These are phyloP conservation scores for Drosophila lowei DNA, from an alignment of 1,140 invertebrate genomes.

Conservation along the genomic window DNA sequence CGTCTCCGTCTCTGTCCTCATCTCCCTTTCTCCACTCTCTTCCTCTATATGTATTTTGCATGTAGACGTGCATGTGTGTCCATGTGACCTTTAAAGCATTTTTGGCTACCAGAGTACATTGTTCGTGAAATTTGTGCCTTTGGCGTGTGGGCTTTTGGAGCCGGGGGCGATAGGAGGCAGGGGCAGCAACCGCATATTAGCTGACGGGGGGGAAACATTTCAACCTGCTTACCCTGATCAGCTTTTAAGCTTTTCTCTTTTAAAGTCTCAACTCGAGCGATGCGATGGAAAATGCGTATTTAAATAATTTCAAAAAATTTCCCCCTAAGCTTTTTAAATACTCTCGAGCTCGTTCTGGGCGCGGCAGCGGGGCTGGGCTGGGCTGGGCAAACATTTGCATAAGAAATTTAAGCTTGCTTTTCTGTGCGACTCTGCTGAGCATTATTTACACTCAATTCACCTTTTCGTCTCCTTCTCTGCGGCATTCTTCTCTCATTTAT, in stretches of 20 bases:
- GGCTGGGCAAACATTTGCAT: constrained; percentile 35
- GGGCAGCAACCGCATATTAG: too few species aligned
- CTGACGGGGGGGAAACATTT: neutral
- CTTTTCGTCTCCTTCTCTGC: constrained; percentile 7
- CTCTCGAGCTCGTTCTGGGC: too few species aligned
- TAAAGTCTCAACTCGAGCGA: too few species aligned
- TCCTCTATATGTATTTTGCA: neutral
- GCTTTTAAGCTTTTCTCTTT: too few species aligned
- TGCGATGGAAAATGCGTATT: too few species aligned
- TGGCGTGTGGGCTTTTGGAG: too few species aligned
- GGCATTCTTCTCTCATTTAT: constrained; percentile 6
- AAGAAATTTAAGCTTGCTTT: constrained; percentile 28
- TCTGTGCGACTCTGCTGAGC: constrained; percentile 20
- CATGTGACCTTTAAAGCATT: neutral
- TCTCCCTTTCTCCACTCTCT: neutral
- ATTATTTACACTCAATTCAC: constrained; percentile 63
- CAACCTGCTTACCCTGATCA: constrained; percentile 1
- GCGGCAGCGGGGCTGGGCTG: too few species aligned
- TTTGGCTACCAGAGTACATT: neutral
- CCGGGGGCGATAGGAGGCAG: neutral
- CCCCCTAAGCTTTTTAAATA: too few species aligned
- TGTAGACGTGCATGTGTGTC: constrained; percentile 1
- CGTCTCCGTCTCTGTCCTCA: too few species aligned
- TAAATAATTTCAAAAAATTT: too few species aligned
- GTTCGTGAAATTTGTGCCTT: too few species aligned